These are phyloP conservation scores for Ips typographus DNA, from an alignment of 1,140 invertebrate species.

Conservation along the genomic window DNA sequence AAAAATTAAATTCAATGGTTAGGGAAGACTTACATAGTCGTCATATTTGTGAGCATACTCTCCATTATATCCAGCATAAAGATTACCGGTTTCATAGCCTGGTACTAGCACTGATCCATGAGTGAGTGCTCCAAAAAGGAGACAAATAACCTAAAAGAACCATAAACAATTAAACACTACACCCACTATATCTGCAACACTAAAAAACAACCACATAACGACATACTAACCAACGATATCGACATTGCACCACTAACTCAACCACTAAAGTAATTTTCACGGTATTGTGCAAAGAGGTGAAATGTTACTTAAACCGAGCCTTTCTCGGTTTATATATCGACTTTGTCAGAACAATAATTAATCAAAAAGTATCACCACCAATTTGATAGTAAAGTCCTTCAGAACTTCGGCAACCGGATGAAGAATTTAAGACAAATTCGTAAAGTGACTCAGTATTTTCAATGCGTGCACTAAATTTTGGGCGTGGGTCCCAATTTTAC, in stretches of 20 bases:
- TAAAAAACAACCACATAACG: background rate
- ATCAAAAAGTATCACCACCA: conserved; percentile 4
- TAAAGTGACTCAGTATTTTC: conserved; percentile 29
- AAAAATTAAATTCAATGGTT: background rate
- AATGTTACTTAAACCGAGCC: conserved; percentile 24
- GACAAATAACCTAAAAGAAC: conserved; percentile 11
- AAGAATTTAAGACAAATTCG: conserved; percentile 29
- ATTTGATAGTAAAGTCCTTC: conserved; percentile 34
- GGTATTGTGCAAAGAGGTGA: conserved; percentile 29
- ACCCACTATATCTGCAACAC: background rate
- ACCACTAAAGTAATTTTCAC: conserved; percentile 18
- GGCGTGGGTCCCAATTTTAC: conserved; percentile 12
- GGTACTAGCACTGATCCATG: conserved; percentile 21
- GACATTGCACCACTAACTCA: conserved; percentile 23
- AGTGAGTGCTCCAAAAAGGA: conserved; percentile 11
- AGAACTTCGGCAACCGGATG: conserved; percentile 27
- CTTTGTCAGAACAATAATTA: conserved; percentile 16
- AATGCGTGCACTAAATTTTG: background rate
- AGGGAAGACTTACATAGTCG: conserved; percentile 42
- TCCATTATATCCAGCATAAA: conserved; percentile 29
- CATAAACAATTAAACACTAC: background rate
- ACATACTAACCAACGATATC: conserved; percentile 29
- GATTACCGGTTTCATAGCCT: conserved; percentile 16
- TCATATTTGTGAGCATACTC: conserved; percentile 40
- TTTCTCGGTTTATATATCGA: conserved; percentile 26